Conservation (phyloP, 2,888 invertebrate genomes). For the Zele albiditarsus region DNA sequence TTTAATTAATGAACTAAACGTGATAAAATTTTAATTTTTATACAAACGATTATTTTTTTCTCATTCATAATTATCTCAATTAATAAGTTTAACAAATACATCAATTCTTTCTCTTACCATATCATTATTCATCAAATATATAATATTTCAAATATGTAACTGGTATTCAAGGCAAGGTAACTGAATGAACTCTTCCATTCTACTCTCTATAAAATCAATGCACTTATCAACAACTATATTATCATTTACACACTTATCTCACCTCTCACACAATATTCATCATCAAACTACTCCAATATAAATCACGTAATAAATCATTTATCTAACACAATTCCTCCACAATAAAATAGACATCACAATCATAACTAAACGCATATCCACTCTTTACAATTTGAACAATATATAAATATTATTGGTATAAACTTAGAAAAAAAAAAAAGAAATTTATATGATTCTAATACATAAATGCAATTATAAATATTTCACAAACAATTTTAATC, state of each 20-base stretch:
- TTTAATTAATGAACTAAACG: constrained; percentile 1
- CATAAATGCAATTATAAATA: background rate
- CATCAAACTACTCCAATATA: constrained; percentile 26
- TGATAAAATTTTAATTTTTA: background rate
- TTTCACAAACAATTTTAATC: background rate
- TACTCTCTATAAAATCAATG: constrained; percentile 44
- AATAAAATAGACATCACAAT: constrained; percentile 4
- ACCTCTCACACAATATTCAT: constrained; percentile 26
- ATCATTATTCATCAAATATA: too few species aligned
- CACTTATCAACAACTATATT: constrained; percentile 49
- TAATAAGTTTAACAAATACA: too few species aligned
- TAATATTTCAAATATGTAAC: too few species aligned
- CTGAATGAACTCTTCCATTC: constrained; percentile 34
- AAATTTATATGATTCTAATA: background rate
- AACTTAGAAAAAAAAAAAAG: background rate
- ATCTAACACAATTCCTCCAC: background rate
- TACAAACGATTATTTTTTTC: background rate
- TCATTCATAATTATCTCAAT: background rate
- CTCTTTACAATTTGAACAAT: background rate
- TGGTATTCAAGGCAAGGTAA: background rate
- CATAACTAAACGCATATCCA: background rate
- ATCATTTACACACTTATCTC: constrained; percentile 47
- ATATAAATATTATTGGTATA: background rate
- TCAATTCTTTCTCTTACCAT: too few species aligned
- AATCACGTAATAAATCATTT: constrained; percentile 30